phyloP scores from a whole-genome alignment of 92 coral and sea anemone genomes.

The Phenganax marumi region DNA sequence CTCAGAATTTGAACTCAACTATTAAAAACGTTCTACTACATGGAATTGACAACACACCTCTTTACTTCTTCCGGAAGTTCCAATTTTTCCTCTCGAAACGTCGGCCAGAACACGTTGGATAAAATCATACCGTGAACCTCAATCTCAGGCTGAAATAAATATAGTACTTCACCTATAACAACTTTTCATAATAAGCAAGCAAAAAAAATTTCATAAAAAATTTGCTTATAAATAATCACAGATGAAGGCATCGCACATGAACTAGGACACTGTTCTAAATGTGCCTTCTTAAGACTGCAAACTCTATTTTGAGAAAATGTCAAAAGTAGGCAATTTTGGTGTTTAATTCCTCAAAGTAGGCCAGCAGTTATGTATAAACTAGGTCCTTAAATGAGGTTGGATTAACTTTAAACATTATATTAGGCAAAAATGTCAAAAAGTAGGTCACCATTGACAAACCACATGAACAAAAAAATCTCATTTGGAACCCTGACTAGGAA shows the following conservation, averaged over 20 bases:
- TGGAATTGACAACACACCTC: constrained; percentile 51
- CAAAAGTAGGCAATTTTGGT: no score
- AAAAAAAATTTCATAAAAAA: background rate
- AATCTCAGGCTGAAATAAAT: constrained; percentile 58
- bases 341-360: no score
- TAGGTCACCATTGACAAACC: no score
- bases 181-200: background rate
- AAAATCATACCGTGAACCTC: constrained; percentile 93
- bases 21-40: background rate
- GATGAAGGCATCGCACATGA: background rate
- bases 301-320: background rate
- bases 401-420: no score
- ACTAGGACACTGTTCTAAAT: background rate
- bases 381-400: no score
- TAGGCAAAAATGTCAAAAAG: no score
- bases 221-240: no score
- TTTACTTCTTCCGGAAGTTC: constrained; percentile 81
- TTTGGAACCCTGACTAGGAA: no score
- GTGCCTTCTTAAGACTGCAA: no score
- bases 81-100: constrained; percentile 91
- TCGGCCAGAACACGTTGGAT: constrained; percentile 98
- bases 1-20: background rate
- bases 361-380: no score
- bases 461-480: no score
- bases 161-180: background rate